Base-by-base conservation (phyloP, 2,113 vertebrate genomes). In the Lamprologus lemairii region DNA sequence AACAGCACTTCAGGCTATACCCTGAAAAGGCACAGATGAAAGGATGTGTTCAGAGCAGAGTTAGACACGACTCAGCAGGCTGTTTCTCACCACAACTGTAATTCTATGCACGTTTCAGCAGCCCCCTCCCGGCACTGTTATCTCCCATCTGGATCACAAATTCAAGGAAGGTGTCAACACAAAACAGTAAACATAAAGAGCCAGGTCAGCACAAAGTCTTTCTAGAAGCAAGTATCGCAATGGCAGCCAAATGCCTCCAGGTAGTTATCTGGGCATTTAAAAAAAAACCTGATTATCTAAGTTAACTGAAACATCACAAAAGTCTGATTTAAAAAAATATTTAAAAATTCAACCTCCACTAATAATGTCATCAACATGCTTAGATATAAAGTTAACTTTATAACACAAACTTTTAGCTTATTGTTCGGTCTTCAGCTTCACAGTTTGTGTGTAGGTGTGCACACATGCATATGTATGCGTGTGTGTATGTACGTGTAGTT, bases 11-110 rank as follows among this genome's bases (percentile, higher is more conserved):
- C 31, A 87, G 63, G 90, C 87, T 75, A 63, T 37, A 81, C 55
- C 84, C 91, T 89, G 87, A 87, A 81, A 65, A 90, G 84, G 87
- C 80, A 49, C 84, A 93, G 6, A 86, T 88, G 82, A 93, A 90
- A 92, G 80, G 57, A 78, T 7, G 21, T 49, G 83, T 79, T 93
- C 83, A 75, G 68, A 89, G 87, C 23, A 7, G 65, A 81, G 86
- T 87, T 86, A 47, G 81, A 86, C 82, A 81, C 21, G 35, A 85
- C 87, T 85, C 90, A 92, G 88, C 88, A 87, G 60, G 87, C 73
- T n/a, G n/a, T 57, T 82, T 60, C 17, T 42, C 12, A 58, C 55
- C 73, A 80, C 71, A 42, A 65, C 40, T 47, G 9, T 75, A 75
- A 82, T 86, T 57, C 65, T 45, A 35, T 84, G 78, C 58, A 75